A percentile compares a stretch with the other conserved stretches of the same genome.
phyloP scores from a whole-genome alignment of 2,888 invertebrate species.

The Coronaproctus castanopsis region DNA sequence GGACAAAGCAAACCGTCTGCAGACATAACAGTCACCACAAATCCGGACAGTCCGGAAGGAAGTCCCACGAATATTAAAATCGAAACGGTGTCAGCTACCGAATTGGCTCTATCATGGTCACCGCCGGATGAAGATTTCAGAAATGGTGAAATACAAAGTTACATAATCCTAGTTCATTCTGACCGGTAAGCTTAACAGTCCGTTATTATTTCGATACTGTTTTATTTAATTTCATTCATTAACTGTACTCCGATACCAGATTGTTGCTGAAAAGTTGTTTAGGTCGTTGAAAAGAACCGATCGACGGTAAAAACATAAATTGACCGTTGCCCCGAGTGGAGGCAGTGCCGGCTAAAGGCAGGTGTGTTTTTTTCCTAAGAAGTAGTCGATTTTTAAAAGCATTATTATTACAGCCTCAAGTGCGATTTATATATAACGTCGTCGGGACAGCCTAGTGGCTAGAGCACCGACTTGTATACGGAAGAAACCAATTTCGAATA shows the following conservation, averaged over 20 bases:
- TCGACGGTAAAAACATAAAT: too few species aligned
- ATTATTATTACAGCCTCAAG: too few species aligned
- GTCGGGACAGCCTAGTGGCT: too few species aligned
- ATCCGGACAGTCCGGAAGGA: constrained; percentile 49
- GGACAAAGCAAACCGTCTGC: constrained; percentile 46
- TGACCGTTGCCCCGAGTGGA: too few species aligned
- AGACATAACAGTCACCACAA: constrained; percentile 40
- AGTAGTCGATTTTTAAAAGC: too few species aligned
- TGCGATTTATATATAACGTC: too few species aligned
- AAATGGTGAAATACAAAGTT: constrained; percentile 55
- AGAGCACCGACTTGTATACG: too few species aligned
- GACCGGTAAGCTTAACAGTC: constrained; percentile 25
- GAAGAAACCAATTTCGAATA: too few species aligned
- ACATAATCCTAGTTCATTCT: constrained; percentile 44
- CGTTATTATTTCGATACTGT: neutral
- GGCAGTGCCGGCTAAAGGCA: too few species aligned
- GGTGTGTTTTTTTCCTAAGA: too few species aligned
- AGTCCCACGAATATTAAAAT: constrained; percentile 45
- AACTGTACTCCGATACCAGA: neutral
- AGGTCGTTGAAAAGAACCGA: too few species aligned
- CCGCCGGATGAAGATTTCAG: constrained; percentile 46
- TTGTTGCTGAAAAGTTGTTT: too few species aligned
- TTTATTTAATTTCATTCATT: neutral
- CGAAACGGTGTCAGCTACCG: constrained; percentile 48
- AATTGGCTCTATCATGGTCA: constrained; percentile 50